Base-by-base conservation (phyloP, 2,888 invertebrate genomes). In the Drosophila pseudotalamancana region DNA sequence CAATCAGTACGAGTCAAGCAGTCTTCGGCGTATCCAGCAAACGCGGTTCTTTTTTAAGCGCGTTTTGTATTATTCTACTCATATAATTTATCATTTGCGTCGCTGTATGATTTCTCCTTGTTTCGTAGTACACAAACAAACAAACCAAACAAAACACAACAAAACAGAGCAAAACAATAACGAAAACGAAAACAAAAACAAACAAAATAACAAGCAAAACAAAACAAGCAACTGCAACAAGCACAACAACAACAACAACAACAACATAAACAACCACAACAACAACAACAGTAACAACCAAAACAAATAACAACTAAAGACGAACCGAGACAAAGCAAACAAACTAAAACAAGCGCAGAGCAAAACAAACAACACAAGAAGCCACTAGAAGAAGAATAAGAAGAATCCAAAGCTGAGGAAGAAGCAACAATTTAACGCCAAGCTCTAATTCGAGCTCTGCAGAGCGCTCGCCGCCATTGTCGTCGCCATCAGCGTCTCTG, bases 51-150 rank as follows among this genome's bases (percentile, higher is more conserved):
- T 89, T 90, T 90, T 91, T 89, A 90, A 89, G 90, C 91, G 91
- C 91, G 91, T 91, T 91, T 90, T 90, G 78, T 89, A 89, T 91
- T 91, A 91, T 91, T 91, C 90, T 91, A 91, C 91, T 91, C 91
- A 91, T 90, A 90, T 91, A 90, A 91, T 91, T 91, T 91, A 90
- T 90, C 82, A 90, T 91, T 91, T 91, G 91, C 91, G 91, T 91
- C 91, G 91, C 91, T 91, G 81, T 91, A 91, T 91, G 87, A 91
- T 91, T 91, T 91, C 88, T 89, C 89, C 89, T 89, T 90, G 88
- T 90, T 90, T 89, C 90, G 91, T 90, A 90, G 89, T 83, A 89
- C 84, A 88, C 75, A 71, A 67, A 66, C 32, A 39, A 39, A 39
- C 12, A 39, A 35, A 14, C n/a, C 8, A 43, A 31, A 9, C 12